Base-by-base conservation (phyloP, 2,797 vertebrate genomes). In the Acipenser ruthenus region DNA sequence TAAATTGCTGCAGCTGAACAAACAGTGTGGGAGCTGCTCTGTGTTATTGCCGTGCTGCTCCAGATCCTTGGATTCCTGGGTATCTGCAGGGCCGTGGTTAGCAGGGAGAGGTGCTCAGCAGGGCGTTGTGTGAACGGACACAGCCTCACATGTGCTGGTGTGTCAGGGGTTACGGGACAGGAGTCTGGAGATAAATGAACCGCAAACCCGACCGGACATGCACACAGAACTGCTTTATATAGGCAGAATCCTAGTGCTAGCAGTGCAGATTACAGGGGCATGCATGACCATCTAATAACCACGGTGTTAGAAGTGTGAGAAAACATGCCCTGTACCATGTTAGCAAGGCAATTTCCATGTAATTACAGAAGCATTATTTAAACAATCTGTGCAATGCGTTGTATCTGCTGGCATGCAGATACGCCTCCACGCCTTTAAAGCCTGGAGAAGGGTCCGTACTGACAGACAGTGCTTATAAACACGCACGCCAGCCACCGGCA, bases 1-100 rank as follows among this genome's bases (percentile, higher is more conserved):
- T 75, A 83, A 87, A 88, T 79, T 70, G 48, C 65, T 18, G 68
- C 86, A 91, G 85, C 88, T 88, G 87, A 85, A 83, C 84, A 86
- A 89, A 89, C 86, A 89, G 49, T 68, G 6, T 72, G 84, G 86
- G 84, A 83, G 84, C 78, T 71, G 83, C 82, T 82, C 78, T 81
- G 72, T 71, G 79, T 76, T 86, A 78, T 84, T 82, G 80, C 82
- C 80, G 75, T 77, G 77, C 75, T 77, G 78, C 23, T 37, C 2
- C 23, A 37, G 23, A 55, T 55, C 6, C n/a, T 9, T 55, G 52
- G 52, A 5, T 55, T 55, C 52, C 52, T 55, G n/a, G n/a, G 52
- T 55, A 5, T 55, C 52, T 55, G 52, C 2, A n/a, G 52, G 9
- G n/a, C 52, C 3, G n/a, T 10, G 52, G 52, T n/a, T 55, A n/a